Percentiles rank a stretch among this genome's conserved stretches.
Evolutionary conservation across 2,113 vertebrate genomes (phyloP).

Genomic region (Agelaius phoeniceus): DNA sequence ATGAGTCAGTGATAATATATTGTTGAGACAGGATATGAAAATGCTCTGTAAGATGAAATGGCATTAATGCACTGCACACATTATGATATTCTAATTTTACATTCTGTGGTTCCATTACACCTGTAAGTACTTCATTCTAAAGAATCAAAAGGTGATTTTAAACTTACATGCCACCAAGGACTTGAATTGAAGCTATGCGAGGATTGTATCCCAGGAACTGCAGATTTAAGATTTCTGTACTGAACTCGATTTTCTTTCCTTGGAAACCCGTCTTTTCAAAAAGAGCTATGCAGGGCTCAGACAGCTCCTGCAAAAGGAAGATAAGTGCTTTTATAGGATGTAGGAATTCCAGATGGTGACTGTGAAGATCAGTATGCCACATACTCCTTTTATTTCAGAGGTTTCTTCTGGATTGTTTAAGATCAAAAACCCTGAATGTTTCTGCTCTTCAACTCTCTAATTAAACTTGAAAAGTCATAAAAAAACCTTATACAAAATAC

Average conservation of each 20-base stretch:
- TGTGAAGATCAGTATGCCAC: not conserved
- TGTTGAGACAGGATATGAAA: not conserved
- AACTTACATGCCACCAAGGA: slow-evolving; percentile 93
- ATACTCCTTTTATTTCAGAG: not conserved
- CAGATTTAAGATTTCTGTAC: slow-evolving; percentile 78
- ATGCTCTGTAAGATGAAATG: not conserved
- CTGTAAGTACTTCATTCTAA: not conserved
- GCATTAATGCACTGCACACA: not conserved
- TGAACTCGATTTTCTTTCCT: slow-evolving; percentile 84
- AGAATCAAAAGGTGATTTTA: not conserved
- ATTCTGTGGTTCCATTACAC: not conserved
- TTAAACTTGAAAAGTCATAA: not conserved
- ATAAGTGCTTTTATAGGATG: not conserved
- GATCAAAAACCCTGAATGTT: not conserved
- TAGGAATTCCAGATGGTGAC: not conserved
- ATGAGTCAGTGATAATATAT: not conserved
- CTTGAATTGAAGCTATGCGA: slow-evolving; percentile 84
- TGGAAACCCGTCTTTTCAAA: slow-evolving; percentile 85
- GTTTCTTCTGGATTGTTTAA: not conserved
- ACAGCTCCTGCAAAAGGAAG: slow-evolving; percentile 83
- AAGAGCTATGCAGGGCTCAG: slow-evolving; percentile 85
- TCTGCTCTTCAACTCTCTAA: not conserved
- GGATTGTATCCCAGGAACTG: slow-evolving; percentile 79
- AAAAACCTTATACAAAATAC: not conserved
- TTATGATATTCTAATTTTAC: not conserved